Percentiles rank a stretch among this genome's conserved stretches.
Conservation (phyloP, 2,797 vertebrate genomes). For the Semaprochilodus insignis region DNA sequence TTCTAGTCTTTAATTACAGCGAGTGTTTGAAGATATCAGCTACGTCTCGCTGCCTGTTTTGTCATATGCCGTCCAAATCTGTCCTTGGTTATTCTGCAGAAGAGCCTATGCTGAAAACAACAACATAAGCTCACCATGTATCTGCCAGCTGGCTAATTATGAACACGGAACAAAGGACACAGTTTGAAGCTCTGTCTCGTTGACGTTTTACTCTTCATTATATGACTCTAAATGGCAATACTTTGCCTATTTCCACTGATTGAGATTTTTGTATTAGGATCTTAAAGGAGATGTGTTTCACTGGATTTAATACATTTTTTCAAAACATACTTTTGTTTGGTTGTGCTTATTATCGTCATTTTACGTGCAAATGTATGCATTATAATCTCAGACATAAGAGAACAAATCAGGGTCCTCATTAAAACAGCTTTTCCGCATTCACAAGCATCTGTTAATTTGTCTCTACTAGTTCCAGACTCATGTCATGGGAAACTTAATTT, state of each 20-base stretch:
- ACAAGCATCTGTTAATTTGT: slow-evolving; percentile 38
- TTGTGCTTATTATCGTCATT: not conserved
- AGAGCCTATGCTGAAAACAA: slow-evolving; percentile 58
- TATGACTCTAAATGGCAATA: not conserved
- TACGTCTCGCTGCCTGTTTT: slow-evolving; percentile 56
- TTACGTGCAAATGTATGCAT: not conserved
- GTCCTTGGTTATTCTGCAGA: slow-evolving; percentile 64
- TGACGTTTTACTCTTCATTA: slow-evolving; percentile 13
- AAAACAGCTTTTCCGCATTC: slow-evolving; percentile 33
- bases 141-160: slow-evolving; percentile 70
- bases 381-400: not conserved
- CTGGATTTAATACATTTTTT: not conserved
- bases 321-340: not conserved
- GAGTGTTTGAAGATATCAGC: slow-evolving; percentile 56
- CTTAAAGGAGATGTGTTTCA: not conserved
- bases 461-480: not conserved
- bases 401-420: slow-evolving; percentile 42
- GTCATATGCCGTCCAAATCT: slow-evolving; percentile 65
- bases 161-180: slow-evolving; percentile 56
- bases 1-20: slow-evolving; percentile 66
- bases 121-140: slow-evolving; percentile 59
- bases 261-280: not conserved
- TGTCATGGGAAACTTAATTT: no score
- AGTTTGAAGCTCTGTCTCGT: not conserved
- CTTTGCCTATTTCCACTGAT: not conserved